phyloP scores from a whole-genome alignment of 2,888 invertebrate species.

The Syrista parreyssii region DNA sequence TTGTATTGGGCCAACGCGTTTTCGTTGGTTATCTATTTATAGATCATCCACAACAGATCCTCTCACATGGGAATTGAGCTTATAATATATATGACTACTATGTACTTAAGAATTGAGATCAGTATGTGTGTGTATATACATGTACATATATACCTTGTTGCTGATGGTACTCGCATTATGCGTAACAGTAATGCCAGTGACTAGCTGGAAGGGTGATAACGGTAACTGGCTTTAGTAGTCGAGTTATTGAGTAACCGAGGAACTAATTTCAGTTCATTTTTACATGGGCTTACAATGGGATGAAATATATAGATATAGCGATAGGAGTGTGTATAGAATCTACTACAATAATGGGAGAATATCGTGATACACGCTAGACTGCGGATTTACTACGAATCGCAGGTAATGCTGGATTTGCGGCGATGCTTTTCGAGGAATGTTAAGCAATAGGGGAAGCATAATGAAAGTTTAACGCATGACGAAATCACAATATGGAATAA shows the following conservation, averaged over 20 bases:
- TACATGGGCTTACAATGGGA: background rate
- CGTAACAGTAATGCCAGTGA: background rate
- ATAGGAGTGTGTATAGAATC: background rate
- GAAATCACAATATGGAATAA: background rate
- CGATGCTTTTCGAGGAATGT: background rate
- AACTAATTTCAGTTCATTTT: background rate
- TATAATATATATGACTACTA: background rate
- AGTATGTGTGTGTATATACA: background rate
- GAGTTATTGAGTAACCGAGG: background rate
- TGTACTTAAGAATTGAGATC: background rate
- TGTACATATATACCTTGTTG: background rate
- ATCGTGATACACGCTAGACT: background rate
- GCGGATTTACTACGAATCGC: background rate
- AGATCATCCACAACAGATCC: background rate
- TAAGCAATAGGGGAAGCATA: background rate
- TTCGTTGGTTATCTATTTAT: background rate
- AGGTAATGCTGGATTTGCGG: background rate
- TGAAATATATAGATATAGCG: background rate
- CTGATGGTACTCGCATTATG: background rate
- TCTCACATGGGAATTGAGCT: background rate
- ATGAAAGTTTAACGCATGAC: background rate
- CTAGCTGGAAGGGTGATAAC: background rate
- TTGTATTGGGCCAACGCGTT: conserved; percentile 4
- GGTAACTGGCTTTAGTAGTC: background rate
- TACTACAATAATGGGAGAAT: background rate